Conservation (phyloP, 2,888 invertebrate species). For the Hyalella azteca region DNA sequence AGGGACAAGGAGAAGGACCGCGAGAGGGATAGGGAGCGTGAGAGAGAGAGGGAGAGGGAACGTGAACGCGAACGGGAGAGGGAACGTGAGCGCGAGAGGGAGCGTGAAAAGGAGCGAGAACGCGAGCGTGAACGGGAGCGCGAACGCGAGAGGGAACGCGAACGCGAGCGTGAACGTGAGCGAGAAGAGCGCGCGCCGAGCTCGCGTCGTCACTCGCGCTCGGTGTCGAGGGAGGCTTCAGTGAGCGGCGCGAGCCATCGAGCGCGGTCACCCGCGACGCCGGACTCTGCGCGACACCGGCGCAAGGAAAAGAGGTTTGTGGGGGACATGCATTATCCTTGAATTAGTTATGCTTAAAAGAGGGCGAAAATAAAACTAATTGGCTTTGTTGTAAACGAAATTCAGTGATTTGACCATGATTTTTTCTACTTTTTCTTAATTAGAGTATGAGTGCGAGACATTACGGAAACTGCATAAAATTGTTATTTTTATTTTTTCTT, state of each 20-base stretch:
- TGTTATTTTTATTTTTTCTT: too few relatives aligned
- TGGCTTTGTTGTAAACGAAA: too few relatives aligned
- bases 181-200: conserved; percentile 47
- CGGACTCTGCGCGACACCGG: not conserved
- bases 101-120: conserved; percentile 66
- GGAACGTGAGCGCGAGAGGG: conserved; percentile 61
- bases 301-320: conserved; percentile 12
- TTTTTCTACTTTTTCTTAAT: too few relatives aligned
- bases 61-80: conserved; percentile 62
- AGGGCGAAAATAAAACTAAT: too few relatives aligned
- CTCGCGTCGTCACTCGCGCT: conserved; percentile 40
- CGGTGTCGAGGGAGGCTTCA: conserved; percentile 12
- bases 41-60: conserved; percentile 50
- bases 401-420: too few relatives aligned
- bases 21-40: conserved; percentile 52
- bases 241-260: not conserved
- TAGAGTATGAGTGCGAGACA: too few relatives aligned
- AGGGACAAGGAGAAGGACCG: conserved; percentile 65
- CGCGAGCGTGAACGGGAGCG: conserved; percentile 62
- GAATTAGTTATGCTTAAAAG: too few relatives aligned
- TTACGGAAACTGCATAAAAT: too few relatives aligned
- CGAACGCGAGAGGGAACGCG: conserved; percentile 61
- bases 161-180: conserved; percentile 66
- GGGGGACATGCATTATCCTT: too few relatives aligned
- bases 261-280: not conserved